phyloP scores from a whole-genome alignment of 2,113 vertebrate species.

The Lepidothrix coronata region DNA sequence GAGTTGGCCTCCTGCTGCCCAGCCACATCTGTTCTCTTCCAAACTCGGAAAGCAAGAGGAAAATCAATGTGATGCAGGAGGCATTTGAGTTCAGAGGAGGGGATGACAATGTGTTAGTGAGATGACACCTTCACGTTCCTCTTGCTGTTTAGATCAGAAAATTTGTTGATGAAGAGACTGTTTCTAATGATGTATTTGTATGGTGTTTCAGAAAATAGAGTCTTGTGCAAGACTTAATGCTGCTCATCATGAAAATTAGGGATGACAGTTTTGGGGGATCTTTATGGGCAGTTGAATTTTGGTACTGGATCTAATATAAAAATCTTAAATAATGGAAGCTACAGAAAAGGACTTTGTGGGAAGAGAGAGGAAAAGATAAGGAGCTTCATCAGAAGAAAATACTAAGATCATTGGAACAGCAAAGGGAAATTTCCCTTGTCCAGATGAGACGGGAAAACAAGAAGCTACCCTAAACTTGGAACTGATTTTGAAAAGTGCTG shows the following conservation, averaged over 20 bases:
- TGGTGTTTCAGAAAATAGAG: background rate
- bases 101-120: fast-evolving
- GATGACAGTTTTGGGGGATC: background rate
- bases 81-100: background rate
- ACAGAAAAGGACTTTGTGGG: background rate
- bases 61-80: background rate
- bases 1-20: background rate
- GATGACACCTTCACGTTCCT: background rate
- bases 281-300: background rate
- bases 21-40: conserved; percentile 12
- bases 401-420: background rate
- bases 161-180: background rate
- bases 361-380: background rate
- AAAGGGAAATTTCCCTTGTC: background rate
- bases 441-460: background rate
- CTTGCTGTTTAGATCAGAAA: background rate
- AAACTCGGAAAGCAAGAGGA: background rate
- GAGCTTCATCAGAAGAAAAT: background rate
- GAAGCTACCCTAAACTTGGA: background rate
- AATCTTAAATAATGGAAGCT: background rate
- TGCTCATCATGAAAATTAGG: background rate
- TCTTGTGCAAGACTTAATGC: background rate
- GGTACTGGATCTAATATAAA: background rate
- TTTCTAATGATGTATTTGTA: background rate
- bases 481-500: background rate